A percentile compares a stretch with the other conserved stretches of the same genome.
These are phyloP conservation scores for Dasypus novemcinctus DNA, from an alignment of 2,113 vertebrate genomes.

Conservation along the genomic window DNA sequence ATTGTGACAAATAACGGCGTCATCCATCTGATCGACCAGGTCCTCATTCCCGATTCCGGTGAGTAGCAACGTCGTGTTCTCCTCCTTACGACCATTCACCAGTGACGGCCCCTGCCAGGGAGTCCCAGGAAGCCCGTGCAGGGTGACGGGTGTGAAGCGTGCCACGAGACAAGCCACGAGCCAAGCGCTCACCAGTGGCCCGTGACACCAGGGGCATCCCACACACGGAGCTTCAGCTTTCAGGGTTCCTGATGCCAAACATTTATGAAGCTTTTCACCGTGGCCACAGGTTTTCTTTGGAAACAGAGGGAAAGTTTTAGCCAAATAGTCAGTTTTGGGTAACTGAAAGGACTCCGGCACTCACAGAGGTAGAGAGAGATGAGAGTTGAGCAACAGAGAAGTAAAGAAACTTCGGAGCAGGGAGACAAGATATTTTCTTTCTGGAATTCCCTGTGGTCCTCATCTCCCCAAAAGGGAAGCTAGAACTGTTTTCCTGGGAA, in stretches of 20 bases:
- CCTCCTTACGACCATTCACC: background rate
- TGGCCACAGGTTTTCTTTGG: background rate
- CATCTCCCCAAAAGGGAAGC: background rate
- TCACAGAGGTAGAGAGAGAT: background rate
- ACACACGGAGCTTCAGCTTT: background rate
- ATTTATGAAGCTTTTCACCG: background rate
- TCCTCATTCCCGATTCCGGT: constrained; percentile 97
- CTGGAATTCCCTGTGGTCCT: background rate
- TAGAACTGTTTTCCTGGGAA: background rate
- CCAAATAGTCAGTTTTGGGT: background rate
- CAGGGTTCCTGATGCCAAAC: background rate
- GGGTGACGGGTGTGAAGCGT: background rate
- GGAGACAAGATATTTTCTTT: background rate
- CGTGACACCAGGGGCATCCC: too few species aligned
- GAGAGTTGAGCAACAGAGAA: background rate
- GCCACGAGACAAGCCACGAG: background rate
- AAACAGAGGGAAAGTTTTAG: background rate
- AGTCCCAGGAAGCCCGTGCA: background rate
- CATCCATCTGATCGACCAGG: constrained; percentile 94
- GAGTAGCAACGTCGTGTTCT: constrained; percentile 64
- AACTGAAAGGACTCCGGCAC: background rate
- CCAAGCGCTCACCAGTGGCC: rapidly evolving
- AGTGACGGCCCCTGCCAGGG: background rate
- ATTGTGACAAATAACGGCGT: constrained; percentile 96
- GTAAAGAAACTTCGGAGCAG: background rate